These are phyloP conservation scores for Panagrolaimus sp. DNA, from an alignment of 1,140 invertebrate species.

Conservation along the genomic window DNA sequence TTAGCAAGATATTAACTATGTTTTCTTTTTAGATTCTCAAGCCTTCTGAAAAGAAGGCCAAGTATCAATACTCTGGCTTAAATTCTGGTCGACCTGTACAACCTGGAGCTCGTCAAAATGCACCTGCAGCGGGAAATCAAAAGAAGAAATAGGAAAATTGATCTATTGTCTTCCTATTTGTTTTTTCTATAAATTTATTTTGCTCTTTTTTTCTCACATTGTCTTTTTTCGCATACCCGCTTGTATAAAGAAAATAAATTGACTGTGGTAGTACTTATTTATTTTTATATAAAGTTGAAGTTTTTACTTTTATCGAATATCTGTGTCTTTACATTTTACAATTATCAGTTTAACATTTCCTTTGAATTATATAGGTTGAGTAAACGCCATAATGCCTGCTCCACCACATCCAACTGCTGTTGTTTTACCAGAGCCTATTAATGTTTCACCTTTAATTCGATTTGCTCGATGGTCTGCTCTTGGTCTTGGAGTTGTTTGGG, in stretches of 20 bases:
- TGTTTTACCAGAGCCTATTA: slow-evolving; percentile 47
- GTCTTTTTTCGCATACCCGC: slow-evolving; percentile 11
- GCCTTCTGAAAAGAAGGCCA: slow-evolving; percentile 67
- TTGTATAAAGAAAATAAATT: neutral
- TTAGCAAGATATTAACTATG: neutral
- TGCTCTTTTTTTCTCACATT: neutral
- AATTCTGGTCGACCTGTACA: slow-evolving; percentile 63
- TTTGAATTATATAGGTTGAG: too few relatives aligned
- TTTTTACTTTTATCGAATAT: too few relatives aligned
- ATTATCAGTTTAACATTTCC: slow-evolving; percentile 7
- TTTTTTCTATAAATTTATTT: too few relatives aligned
- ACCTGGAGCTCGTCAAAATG: slow-evolving; percentile 36
- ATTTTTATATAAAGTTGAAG: too few relatives aligned
- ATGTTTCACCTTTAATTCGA: slow-evolving; percentile 51
- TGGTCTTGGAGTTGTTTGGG: slow-evolving; percentile 37
- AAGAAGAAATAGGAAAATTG: slow-evolving; percentile 48
- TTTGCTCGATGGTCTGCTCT: slow-evolving; percentile 50
- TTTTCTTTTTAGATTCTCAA: slow-evolving; percentile 60
- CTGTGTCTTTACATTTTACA: too few relatives aligned
- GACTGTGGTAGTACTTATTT: too few relatives aligned
- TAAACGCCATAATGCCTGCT: slow-evolving; percentile 1
- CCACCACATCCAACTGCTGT: slow-evolving; percentile 46
- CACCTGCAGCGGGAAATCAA: slow-evolving; percentile 19
- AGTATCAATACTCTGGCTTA: slow-evolving; percentile 81
- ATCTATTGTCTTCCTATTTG: neutral